phyloP scores from a whole-genome alignment of 2,888 invertebrate species.

The Lamellibrachia columna region DNA sequence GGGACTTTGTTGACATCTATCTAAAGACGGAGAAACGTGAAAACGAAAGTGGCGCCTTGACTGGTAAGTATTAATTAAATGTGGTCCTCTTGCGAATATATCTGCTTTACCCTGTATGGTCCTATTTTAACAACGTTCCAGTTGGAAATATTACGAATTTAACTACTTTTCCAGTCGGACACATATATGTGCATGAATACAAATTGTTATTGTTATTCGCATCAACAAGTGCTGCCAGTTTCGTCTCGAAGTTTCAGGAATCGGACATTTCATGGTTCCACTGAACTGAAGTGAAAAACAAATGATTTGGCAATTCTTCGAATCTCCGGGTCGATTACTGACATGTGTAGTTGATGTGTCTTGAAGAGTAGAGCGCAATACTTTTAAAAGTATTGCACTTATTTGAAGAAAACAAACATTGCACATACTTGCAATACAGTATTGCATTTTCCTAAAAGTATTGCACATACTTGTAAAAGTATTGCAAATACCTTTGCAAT shows the following conservation, averaged over 20 bases:
- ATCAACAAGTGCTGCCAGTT: too few species aligned
- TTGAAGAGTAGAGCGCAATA: background rate
- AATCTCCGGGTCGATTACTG: background rate
- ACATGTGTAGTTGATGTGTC: background rate
- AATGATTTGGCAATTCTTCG: background rate
- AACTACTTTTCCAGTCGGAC: background rate
- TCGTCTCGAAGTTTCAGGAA: background rate
- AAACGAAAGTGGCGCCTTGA: background rate
- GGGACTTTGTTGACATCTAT: slow-evolving; percentile 21
- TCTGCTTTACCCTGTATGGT: background rate
- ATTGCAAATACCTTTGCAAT: too few species aligned
- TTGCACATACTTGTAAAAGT: background rate
- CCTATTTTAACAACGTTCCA: background rate
- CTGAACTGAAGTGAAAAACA: background rate
- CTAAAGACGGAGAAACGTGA: background rate
- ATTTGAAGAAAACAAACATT: background rate
- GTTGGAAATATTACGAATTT: background rate
- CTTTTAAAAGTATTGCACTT: background rate
- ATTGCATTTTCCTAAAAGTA: background rate
- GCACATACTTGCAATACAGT: background rate
- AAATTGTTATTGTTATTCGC: background rate
- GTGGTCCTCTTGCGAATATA: background rate
- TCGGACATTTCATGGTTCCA: background rate
- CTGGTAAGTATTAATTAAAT: background rate
- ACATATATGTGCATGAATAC: background rate